Base-by-base conservation (phyloP, 1,140 invertebrate species). In the Dendrolimus punctatus region DNA sequence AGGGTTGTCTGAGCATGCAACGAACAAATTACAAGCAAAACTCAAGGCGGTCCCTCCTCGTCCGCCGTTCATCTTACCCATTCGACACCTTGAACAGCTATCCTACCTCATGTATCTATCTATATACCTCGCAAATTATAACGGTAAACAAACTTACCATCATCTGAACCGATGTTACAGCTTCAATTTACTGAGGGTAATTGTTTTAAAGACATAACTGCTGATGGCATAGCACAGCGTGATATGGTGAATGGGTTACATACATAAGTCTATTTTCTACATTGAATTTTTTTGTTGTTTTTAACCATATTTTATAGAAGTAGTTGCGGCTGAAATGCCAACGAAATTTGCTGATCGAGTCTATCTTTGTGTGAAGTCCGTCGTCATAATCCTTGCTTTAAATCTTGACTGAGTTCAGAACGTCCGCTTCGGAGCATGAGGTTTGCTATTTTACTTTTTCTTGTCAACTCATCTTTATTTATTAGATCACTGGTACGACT, bases 131-230 rank as follows among this genome's bases (percentile, higher is more conserved):
- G 57, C 57, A 64, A 57, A 75, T 75, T 75, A 75, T 75, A 75
- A 75, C 73, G 73, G 73, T 58, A 71, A 54, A 37, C 48, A 42
- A 54, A 48, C 53, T 55, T 47, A 49, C 51, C 42, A 48, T 46
- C 36, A 45, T 46, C 56, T 56, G 52, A 49, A 49, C 49, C 49
- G 58, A 51, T 60, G 53, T 60, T 57, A 45, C 57, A 49, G 49
- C 53, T 53, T 51, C 62, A 53, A 57, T 64, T 57, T 62, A 50
- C 51, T 50, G 64, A 40, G 46, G 58, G 64, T 74, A 69, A 71
- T 74, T 68, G 64, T 60, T 66, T 23, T 64, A 62, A 69, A 64
- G 60, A 69, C 59, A 62, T 71, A 73, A 69, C 55, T 62, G 60
- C 58, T 59, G 53, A 58, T 53, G 61, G 55, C 63, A 53, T 41